Percentiles rank a stretch among this genome's conserved stretches.
Conservation (phyloP, 2,888 invertebrate species). For the Stenotaenia linearis region DNA sequence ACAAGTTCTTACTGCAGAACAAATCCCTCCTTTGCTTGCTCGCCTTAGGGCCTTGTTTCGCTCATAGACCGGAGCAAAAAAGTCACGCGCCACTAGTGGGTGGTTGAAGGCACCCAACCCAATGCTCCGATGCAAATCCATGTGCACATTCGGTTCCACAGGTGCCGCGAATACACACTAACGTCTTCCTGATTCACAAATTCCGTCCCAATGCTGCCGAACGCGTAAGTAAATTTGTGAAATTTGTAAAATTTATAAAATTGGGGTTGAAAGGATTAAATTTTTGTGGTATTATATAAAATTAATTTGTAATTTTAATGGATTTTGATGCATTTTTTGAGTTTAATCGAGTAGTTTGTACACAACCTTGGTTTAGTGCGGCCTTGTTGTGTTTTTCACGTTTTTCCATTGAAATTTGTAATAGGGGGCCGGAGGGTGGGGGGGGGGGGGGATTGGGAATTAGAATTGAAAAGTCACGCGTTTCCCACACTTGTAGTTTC, state of each 20-base stretch:
- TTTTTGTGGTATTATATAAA: not conserved
- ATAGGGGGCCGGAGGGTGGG: too few relatives aligned
- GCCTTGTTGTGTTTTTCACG: not conserved
- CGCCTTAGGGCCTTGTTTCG: slow-evolving; percentile 9
- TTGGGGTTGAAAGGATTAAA: not conserved
- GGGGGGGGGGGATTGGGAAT: not conserved
- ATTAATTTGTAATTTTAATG: not conserved
- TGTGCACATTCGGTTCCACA: not conserved
- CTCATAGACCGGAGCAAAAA: not conserved
- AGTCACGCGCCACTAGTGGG: slow-evolving; percentile 4
- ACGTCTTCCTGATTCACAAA: not conserved
- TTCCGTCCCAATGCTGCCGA: not conserved
- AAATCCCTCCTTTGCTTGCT: not conserved
- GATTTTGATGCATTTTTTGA: not conserved
- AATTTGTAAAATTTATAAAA: too few relatives aligned
- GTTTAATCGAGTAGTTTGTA: not conserved
- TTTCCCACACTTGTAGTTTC: not conserved
- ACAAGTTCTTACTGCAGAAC: slow-evolving; percentile 9
- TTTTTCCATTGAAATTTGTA: not conserved
- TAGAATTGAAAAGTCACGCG: not conserved
- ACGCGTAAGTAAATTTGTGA: not conserved
- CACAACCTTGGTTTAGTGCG: not conserved
- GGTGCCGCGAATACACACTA: not conserved
- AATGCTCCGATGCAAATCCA: not conserved
- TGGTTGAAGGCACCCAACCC: slow-evolving; percentile 9